phyloP scores from a whole-genome alignment of 2,888 invertebrate species.

The Synanthedon vespiformis region DNA sequence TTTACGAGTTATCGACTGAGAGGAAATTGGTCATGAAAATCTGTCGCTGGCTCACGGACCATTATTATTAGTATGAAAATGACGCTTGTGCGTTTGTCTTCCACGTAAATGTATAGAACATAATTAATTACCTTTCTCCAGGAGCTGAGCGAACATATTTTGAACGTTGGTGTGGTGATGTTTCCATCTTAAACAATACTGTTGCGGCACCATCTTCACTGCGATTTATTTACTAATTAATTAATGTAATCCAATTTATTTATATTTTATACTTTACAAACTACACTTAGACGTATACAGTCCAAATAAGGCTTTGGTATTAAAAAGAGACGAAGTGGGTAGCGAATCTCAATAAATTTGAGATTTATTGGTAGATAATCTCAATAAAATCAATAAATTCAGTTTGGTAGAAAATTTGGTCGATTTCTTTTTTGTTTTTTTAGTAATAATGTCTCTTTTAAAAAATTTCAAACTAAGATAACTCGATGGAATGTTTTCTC shows the following conservation, averaged over 20 bases:
- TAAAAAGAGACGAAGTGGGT: slow-evolving; percentile 7
- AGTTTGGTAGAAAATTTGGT: slow-evolving; percentile 44
- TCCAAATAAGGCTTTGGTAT: slow-evolving; percentile 9
- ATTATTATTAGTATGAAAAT: too few relatives aligned
- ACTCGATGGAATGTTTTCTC: slow-evolving; percentile 27
- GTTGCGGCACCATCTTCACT: slow-evolving; percentile 80
- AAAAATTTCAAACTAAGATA: neutral
- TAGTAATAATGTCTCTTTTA: too few relatives aligned
- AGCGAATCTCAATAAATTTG: slow-evolving; percentile 1
- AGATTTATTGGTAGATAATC: slow-evolving; percentile 1
- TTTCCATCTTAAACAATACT: slow-evolving; percentile 93
- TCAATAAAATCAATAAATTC: neutral
- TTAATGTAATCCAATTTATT: neutral
- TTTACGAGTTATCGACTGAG: too few relatives aligned
- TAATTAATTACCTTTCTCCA: slow-evolving; percentile 71
- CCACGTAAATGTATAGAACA: neutral
- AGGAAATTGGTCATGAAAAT: too few relatives aligned
- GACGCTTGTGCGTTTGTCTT: too few relatives aligned
- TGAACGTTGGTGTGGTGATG: slow-evolving; percentile 92
- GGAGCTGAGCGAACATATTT: slow-evolving; percentile 88
- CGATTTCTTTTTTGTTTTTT: slow-evolving; percentile 12
- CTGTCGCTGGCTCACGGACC: too few relatives aligned
- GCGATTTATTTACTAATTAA: neutral
- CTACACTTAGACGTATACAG: slow-evolving; percentile 12
- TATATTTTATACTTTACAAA: neutral